phyloP scores from a whole-genome alignment of 37 sponge, comb jelly and placozoan species.

The Lycopodina hypogea region DNA sequence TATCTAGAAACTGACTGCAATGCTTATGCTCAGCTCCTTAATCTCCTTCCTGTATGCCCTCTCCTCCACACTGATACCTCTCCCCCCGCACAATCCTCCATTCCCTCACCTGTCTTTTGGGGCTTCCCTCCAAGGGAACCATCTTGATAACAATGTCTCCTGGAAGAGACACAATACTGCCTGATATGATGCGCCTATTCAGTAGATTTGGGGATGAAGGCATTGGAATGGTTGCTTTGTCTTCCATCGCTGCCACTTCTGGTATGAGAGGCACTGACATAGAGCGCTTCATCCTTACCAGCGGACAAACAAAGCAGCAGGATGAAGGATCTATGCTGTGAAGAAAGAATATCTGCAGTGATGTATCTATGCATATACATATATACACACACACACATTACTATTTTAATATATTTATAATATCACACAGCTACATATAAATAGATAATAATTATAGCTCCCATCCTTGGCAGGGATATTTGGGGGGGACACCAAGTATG shows the following conservation, averaged over 20 bases:
- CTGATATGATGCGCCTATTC: slow-evolving; percentile 15
- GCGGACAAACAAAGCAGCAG: too few species aligned
- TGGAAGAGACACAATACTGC: slow-evolving; percentile 33
- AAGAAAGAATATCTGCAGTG: too few species aligned
- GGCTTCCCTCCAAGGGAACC: slow-evolving; percentile 5
- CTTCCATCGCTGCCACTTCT: not conserved
- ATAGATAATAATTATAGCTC: too few species aligned
- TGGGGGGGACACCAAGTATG: too few species aligned
- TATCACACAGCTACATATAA: too few species aligned
- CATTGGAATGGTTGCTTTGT: not conserved
- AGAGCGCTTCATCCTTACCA: slow-evolving; percentile 54
- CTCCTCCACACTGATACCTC: too few species aligned
- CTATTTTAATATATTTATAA: not conserved
- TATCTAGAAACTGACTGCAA: too few species aligned
- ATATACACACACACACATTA: not conserved
- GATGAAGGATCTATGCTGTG: too few species aligned
- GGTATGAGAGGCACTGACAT: slow-evolving; percentile 54
- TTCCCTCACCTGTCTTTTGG: slow-evolving; percentile 17
- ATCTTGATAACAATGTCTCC: slow-evolving; percentile 12
- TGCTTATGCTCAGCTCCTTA: too few species aligned
- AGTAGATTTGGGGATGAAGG: not conserved
- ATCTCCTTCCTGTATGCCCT: too few species aligned
- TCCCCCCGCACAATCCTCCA: too few species aligned
- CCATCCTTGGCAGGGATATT: too few species aligned
- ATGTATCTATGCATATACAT: not conserved